Evolutionary conservation across 1,140 invertebrate genomes (phyloP), one percentile per base, ranked within the genome.

Genomic region (Cotesia chilonis): DNA sequence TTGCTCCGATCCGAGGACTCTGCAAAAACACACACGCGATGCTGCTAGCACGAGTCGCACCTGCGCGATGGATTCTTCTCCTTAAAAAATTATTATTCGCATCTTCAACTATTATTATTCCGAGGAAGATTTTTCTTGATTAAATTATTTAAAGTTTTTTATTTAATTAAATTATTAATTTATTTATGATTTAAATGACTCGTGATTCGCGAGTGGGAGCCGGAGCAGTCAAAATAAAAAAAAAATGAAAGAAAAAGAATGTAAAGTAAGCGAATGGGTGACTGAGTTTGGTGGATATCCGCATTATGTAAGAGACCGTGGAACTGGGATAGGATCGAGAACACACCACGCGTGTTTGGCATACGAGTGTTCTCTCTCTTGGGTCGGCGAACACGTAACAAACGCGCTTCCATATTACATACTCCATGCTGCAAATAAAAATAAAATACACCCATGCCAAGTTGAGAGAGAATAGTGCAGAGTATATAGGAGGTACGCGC

Each of bases 11-110:
- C 28, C 5, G 63, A 7, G 80, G 80, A 80, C 80, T 20, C 41
- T 80, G 84, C 80, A 85, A 84, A 84, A 85, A 84, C 82, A 77
- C 80, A 83, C 83, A 83, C 81, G 84, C 81, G 84, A 84, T 85
- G 81, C 82, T 82, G 84, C 84, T 84, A 81, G 80, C 78, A 81
- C 80, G 80, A 80, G 80, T 78, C 79, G 28, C 70, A 41, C 51
- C 59, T 57, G 67, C 67, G 57, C 59, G 67, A 51, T 63, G 14
- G 14, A 17, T 37, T 63, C 54, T 37, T 47, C 14, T 14, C 61
- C 36, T 12, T 54, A 54, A 12, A 36, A 14, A 57, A 70, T 38
- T 28, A 35, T 41, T 55, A 36, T 38, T 70, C 41, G 4, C 37
- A 55, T 55, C 12, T 2, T 5, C 12, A 5, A 10, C 41, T 47